phyloP scores from a whole-genome alignment of 2,888 invertebrate genomes.

The Sarcophaga caerulescens region DNA sequence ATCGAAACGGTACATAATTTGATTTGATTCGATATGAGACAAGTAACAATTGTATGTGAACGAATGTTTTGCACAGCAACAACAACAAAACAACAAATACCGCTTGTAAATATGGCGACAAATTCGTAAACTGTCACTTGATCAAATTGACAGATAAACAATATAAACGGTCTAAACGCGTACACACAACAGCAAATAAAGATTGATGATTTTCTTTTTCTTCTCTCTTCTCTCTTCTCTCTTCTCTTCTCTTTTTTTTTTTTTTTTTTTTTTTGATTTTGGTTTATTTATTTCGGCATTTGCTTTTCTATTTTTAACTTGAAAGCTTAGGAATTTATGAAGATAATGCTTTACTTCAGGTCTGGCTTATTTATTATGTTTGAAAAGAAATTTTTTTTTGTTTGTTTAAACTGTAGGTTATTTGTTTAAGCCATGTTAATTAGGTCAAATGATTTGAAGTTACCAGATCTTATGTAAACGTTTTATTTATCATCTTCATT shows the following conservation, averaged over 20 bases:
- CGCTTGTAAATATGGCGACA: slow-evolving; percentile 49
- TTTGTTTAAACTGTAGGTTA: neutral
- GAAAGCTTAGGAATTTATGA: neutral
- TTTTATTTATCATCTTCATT: neutral
- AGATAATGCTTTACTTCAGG: neutral
- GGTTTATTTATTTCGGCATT: no score
- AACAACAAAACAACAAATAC: slow-evolving; percentile 15
- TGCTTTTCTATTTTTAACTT: slow-evolving; percentile 5
- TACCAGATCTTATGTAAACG: no score
- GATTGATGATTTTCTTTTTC: slow-evolving; percentile 44
- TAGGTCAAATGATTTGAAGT: neutral
- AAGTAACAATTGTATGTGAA: slow-evolving; percentile 2
- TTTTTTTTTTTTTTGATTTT: neutral
- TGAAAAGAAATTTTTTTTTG: neutral
- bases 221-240: neutral
- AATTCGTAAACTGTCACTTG: slow-evolving; percentile 55
- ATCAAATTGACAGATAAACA: slow-evolving; percentile 53
- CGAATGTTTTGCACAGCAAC: slow-evolving; percentile 19
- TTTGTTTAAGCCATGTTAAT: neutral
- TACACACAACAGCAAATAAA: slow-evolving; percentile 25
- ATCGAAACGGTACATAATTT: slow-evolving; percentile 64
- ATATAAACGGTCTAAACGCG: slow-evolving; percentile 26
- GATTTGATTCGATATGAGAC: slow-evolving; percentile 52
- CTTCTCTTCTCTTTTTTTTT: no score
- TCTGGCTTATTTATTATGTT: neutral